Evolutionary conservation across 2,797 vertebrate genomes (phyloP).

Genomic region (Ambastaia sidthimunki): DNA sequence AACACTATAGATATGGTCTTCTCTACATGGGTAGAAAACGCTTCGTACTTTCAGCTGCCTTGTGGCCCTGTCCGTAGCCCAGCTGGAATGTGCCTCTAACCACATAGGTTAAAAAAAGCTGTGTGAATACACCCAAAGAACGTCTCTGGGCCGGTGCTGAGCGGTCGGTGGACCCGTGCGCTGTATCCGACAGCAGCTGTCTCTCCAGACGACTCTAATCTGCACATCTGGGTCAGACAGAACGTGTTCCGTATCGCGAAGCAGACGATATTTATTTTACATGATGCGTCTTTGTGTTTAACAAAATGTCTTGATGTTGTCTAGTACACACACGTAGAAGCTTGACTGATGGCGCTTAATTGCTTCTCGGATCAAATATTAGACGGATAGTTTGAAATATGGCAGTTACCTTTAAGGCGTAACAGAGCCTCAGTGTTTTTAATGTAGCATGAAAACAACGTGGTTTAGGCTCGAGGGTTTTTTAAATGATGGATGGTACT

Average conservation of each 20-base stretch:
- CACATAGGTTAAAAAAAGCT: slow-evolving; percentile 50
- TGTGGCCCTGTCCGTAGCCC: slow-evolving; percentile 13
- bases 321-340: no score
- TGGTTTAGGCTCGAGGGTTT: not conserved
- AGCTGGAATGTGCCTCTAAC: slow-evolving; percentile 32
- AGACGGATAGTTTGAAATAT: slow-evolving; percentile 2
- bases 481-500: slow-evolving; percentile 8
- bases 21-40: not conserved
- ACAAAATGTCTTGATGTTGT: not conserved
- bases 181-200: not conserved
- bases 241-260: slow-evolving; percentile 26
- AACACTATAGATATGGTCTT: not conserved
- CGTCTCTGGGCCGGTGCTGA: not conserved
- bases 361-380: not conserved
- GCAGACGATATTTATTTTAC: slow-evolving; percentile 37
- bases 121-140: slow-evolving; percentile 42
- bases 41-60: not conserved
- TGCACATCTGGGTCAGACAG: slow-evolving; percentile 58
- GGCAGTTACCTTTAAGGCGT: not conserved
- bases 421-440: not conserved
- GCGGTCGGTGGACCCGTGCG: not conserved
- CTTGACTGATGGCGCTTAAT: no score
- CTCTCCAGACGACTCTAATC: slow-evolving; percentile 35
- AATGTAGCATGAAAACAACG: not conserved
- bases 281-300: slow-evolving; percentile 35